Conservation (phyloP, 2,888 invertebrate species). For the Eupelmus urozonus region DNA sequence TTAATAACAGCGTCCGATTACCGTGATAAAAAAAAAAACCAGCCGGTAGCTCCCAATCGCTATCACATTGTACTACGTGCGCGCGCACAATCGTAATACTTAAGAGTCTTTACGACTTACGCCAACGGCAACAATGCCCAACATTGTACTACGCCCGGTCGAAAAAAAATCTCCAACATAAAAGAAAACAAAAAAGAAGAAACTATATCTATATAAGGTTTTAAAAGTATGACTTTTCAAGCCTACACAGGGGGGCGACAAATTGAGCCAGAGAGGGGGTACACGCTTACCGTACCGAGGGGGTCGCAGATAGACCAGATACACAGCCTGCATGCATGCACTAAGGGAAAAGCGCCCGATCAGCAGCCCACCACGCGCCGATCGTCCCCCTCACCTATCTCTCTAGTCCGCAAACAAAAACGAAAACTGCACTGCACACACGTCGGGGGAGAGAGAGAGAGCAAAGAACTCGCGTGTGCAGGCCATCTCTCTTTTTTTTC, state of each 20-base stretch:
- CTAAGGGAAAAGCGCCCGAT: slow-evolving; percentile 4
- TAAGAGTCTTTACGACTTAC: slow-evolving; percentile 49
- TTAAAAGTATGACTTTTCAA: slow-evolving; percentile 53
- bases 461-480: too few relatives aligned
- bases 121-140: slow-evolving; percentile 48
- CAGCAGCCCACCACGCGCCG: not conserved
- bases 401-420: slow-evolving; percentile 59
- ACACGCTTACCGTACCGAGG: not conserved
- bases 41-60: too few relatives aligned
- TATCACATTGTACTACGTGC: slow-evolving; percentile 12
- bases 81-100: slow-evolving; percentile 27
- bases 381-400: not conserved
- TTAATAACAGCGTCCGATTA: slow-evolving; percentile 33
- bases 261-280: slow-evolving; percentile 21
- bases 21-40: slow-evolving; percentile 11
- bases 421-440: slow-evolving; percentile 58
- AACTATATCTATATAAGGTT: slow-evolving; percentile 50
- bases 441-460: too few relatives aligned
- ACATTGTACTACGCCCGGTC: slow-evolving; percentile 62
- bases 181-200: slow-evolving; percentile 42
- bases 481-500: slow-evolving; percentile 55
- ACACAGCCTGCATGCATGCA: not conserved
- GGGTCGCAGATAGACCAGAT: not conserved
- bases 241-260: slow-evolving; percentile 41
- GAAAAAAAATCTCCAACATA: slow-evolving; percentile 34